Base-by-base conservation (phyloP, 1,140 invertebrate genomes). In the Anastatus disparis region DNA sequence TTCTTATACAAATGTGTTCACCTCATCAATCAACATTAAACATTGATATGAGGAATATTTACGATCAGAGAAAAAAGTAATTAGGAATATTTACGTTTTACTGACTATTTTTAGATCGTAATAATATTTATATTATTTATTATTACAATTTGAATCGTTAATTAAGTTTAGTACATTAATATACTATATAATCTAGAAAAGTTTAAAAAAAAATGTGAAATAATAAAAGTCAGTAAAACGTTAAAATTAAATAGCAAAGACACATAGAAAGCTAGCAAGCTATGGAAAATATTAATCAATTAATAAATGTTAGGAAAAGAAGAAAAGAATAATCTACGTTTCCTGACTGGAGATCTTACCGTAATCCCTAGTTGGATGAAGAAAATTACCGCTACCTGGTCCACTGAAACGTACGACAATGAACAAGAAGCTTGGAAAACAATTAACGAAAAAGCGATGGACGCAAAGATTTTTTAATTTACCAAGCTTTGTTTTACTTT, bases 371-470 rank as follows among this genome's bases (percentile, higher is more conserved):
- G 84, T 86, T 75, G 86, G 86, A 82, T 87, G 86, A 50, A 87
- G 85, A 80, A 84, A 87, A 78, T 87, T 87, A 83, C 82, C 81
- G 82, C 84, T 85, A 84, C 81, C 83, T 75, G 84, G 82, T 81
- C 84, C 85, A 83, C 86, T 87, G 86, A 86, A 87, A 87, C 80
- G 83, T 84, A 84, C 77, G 83, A 84, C 76, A 83, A 80, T 85
- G 74, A 84, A 82, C 80, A 85, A 77, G 82, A 79, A 71, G 61
- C 69, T 71, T 15, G 59, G 42, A 59, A 48, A 44, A 59, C 31
- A 38, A 27, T 61, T 40, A 52, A 26, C 12, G 27, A 17, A 62
- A 48, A 76, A 79, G 76, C 78, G 72, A 78, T 72, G 65, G 75
- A 71, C 50, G 73, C 66, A 69, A 69, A 69, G 66, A 69, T 61